Evolutionary conservation across 2,888 invertebrate species (phyloP), one percentile per base, ranked within the genome.

Genomic region (Diplazon laetatorius): DNA sequence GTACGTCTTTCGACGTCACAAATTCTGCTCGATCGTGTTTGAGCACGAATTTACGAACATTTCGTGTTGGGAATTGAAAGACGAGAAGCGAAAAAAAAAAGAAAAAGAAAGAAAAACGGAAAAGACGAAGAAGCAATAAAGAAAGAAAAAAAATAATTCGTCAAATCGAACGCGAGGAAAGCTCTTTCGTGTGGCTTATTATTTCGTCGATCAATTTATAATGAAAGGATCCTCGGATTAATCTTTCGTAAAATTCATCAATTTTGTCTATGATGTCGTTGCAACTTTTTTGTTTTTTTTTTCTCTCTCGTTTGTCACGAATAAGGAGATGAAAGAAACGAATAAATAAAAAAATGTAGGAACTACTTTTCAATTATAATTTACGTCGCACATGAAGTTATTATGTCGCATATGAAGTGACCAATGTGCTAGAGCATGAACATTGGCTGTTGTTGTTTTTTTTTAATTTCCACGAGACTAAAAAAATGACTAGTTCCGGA

Each of bases 1-100:
- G 35, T 52, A 65, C 50, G 50, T 42, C 18, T 59, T 14, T 20
- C 63, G 37, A 37, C 55, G 30, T 52, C 73, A 37, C 42, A 35
- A 66, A 52, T 52, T 14, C 52, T 39, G n/a, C 52, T 39, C 22
- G 39, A 66, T 42, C 52, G 65, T 52, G 10, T 52, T 52, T 42
- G 16, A 25, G 52, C 65, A 37, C 65, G 65, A 39, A 25, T 66
- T 39, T 50, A 35, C 39, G 22, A 20, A 37, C n/a, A n/a, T 35
- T 65, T 65, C 20, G 37, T 65, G 22, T 55, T 9, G 14, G 16
- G n/a, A n/a, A n/a, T n/a, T n/a, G n/a, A n/a, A n/a, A n/a, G n/a
- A n/a, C n/a, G n/a, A n/a, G n/a, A n/a, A n/a, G n/a, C n/a, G n/a
- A n/a, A n/a, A n/a, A n/a, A n/a, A n/a, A n/a, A n/a, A n/a, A n/a